phyloP scores from a whole-genome alignment of 2,888 invertebrate species.

The Leptogaster cylindrica region DNA sequence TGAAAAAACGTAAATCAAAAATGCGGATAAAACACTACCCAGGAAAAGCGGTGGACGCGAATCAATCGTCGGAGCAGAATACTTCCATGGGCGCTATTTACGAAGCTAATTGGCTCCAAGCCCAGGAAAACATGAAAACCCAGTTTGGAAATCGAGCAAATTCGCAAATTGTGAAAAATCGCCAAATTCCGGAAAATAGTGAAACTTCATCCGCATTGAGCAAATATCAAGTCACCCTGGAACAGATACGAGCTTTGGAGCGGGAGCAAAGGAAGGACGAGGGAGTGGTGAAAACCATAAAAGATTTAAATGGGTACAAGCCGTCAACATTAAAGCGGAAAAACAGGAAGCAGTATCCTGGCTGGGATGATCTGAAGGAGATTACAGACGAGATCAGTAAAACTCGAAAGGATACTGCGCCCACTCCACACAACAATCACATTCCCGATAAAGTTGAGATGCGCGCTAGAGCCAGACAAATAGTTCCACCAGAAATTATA shows the following conservation, averaged over 20 bases:
- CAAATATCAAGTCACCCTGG: conserved; percentile 68
- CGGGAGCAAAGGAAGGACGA: conserved; percentile 59
- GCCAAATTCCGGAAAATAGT: conserved; percentile 47
- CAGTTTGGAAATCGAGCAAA: conserved; percentile 31
- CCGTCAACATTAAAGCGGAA: conserved; percentile 67
- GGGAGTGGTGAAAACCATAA: conserved; percentile 65
- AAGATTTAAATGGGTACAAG: conserved; percentile 69
- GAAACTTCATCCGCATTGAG: conserved; percentile 62
- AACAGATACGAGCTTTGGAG: conserved; percentile 65
- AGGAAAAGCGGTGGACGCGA: conserved; percentile 77
- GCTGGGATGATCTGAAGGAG: conserved; percentile 64
- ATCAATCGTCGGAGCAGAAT: conserved; percentile 72
- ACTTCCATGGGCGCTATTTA: conserved; percentile 77
- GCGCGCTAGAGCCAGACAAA: conserved; percentile 54
- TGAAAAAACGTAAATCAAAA: neutral
- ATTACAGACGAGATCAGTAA: conserved; percentile 49
- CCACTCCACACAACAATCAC: conserved; percentile 52
- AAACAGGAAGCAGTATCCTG: conserved; percentile 66
- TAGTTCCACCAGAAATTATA: conserved; percentile 50
- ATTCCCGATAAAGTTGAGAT: conserved; percentile 55
- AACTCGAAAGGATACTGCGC: conserved; percentile 17
- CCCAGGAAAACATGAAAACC: conserved; percentile 59
- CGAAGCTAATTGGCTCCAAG: conserved; percentile 84
- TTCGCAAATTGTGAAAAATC: neutral
- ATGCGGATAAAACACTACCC: conserved; percentile 86